Conservation (phyloP, 1,140 invertebrate genomes). For the Achroia grisella region DNA sequence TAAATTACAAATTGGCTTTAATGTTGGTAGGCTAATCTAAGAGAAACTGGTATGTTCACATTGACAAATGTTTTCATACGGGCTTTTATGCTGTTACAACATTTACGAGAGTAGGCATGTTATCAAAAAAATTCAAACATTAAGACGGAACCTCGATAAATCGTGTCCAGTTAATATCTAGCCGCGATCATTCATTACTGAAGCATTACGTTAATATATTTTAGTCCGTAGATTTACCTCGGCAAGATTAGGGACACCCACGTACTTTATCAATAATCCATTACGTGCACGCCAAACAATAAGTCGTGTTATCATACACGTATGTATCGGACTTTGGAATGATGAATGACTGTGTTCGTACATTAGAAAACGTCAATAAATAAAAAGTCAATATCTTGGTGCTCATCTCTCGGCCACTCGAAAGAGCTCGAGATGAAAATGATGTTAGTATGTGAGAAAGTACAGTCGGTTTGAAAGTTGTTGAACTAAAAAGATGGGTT, state of each 20-base stretch:
- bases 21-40: constrained; percentile 34
- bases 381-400: constrained; percentile 62
- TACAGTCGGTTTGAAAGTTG: constrained; percentile 26
- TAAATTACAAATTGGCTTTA: constrained; percentile 28
- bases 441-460: constrained; percentile 17
- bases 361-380: constrained; percentile 70
- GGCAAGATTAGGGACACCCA: constrained; percentile 64
- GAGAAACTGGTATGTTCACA: constrained; percentile 33
- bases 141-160: constrained; percentile 45
- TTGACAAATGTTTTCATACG: constrained; percentile 49
- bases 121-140: constrained; percentile 45
- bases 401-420: constrained; percentile 32
- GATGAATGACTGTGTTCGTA: constrained; percentile 50
- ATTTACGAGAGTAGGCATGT: constrained; percentile 35
- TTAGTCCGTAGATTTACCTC: constrained; percentile 49
- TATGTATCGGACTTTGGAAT: constrained; percentile 35
- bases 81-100: constrained; percentile 37
- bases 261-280: constrained; percentile 71
- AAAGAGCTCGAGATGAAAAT: constrained; percentile 38
- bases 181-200: constrained; percentile 43
- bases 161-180: constrained; percentile 58
- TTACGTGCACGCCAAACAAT: constrained; percentile 67
- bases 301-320: constrained; percentile 50
- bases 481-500: neutral
- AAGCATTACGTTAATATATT: constrained; percentile 48